A percentile compares a stretch with the other conserved stretches of the same genome.
phyloP scores from a whole-genome alignment of 1,140 invertebrate species.

The Hermatobates lingyangjiaoensis region DNA sequence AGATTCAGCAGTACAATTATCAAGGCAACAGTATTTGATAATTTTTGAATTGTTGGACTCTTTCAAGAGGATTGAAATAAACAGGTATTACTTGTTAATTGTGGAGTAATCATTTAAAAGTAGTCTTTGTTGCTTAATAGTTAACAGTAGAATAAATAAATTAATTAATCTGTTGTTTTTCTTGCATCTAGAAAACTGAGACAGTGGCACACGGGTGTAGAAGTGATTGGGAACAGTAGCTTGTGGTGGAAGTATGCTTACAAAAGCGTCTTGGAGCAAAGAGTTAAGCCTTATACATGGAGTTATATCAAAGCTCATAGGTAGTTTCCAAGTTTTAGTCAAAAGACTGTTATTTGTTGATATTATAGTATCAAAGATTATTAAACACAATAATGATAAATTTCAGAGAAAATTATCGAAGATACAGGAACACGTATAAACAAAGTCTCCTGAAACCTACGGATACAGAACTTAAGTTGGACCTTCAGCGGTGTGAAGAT shows the following conservation, averaged over 20 bases:
- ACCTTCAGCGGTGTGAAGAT: slow-evolving; percentile 56
- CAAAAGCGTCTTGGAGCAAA: slow-evolving; percentile 46
- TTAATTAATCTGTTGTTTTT: neutral
- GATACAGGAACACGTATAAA: slow-evolving; percentile 52
- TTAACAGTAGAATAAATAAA: neutral
- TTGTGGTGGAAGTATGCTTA: slow-evolving; percentile 64
- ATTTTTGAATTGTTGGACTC: slow-evolving; percentile 43
- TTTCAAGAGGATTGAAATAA: slow-evolving; percentile 44
- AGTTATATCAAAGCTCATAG: slow-evolving; percentile 42
- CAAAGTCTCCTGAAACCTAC: slow-evolving; percentile 47
- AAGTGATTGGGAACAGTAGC: slow-evolving; percentile 24
- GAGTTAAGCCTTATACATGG: slow-evolving; percentile 55
- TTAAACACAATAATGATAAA: neutral
- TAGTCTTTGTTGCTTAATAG: neutral
- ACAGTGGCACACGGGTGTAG: slow-evolving; percentile 28
- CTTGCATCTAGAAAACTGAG: slow-evolving; percentile 29
- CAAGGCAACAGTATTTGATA: slow-evolving; percentile 50
- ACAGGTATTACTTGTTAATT: slow-evolving; percentile 29
- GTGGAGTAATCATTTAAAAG: neutral
- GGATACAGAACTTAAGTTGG: slow-evolving; percentile 48
- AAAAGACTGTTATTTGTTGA: no score
- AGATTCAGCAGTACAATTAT: slow-evolving; percentile 53
- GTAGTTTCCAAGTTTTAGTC: slow-evolving; percentile 19
- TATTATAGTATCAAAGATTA: no score
- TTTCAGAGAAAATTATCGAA: slow-evolving; percentile 44